Evolutionary conservation across 2,888 invertebrate genomes (phyloP).

Genomic region (Nineta flava): DNA sequence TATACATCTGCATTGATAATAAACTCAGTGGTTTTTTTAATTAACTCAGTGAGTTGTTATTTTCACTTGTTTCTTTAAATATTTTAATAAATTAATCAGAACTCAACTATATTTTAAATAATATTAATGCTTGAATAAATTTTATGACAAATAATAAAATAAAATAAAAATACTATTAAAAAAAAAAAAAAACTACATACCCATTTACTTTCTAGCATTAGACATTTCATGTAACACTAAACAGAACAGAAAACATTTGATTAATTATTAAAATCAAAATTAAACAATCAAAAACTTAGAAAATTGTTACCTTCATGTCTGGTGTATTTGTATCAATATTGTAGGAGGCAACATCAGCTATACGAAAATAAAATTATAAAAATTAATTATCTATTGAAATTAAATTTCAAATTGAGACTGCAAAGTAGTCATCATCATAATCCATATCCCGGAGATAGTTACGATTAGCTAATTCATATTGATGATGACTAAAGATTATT

Average conservation of each 20-base stretch:
- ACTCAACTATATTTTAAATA: no score
- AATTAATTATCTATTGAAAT: conserved; percentile 2
- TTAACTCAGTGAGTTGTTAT: no score
- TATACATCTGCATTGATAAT: no score
- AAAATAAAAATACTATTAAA: neutral
- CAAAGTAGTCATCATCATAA: no score
- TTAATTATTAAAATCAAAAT: neutral
- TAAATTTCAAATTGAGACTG: no score
- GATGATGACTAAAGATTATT: no score
- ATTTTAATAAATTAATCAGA: no score
- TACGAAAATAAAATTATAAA: conserved; percentile 5
- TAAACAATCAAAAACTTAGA: neutral
- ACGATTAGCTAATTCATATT: no score
- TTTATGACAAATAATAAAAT: neutral
- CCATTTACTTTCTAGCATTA: conserved; percentile 21
- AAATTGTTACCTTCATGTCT: conserved; percentile 11
- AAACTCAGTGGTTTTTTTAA: no score
- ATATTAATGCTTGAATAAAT: neutral
- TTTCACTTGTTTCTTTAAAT: no score
- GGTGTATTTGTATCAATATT: conserved; percentile 10
- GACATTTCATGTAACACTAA: conserved; percentile 23
- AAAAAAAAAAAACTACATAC: conserved; percentile 11
- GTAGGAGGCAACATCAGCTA: conserved; percentile 11
- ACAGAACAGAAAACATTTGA: conserved; percentile 11
- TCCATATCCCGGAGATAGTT: no score